Conservation (phyloP, 2,113 vertebrate genomes). For the Atherinomorus stipes region DNA sequence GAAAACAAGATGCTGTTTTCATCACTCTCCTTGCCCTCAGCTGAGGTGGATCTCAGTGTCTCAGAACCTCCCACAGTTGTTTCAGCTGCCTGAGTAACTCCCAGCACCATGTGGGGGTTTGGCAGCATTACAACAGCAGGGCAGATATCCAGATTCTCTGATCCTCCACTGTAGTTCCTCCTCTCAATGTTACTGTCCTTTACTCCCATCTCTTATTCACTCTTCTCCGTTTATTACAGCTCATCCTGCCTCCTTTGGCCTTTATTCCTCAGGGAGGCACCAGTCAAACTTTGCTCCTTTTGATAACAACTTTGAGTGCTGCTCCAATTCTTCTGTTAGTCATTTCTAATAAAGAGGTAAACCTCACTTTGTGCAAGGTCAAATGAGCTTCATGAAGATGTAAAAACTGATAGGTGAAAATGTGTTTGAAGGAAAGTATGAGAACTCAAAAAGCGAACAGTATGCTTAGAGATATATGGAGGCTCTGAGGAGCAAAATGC, state of each 20-base stretch:
- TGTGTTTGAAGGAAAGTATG: too few relatives aligned
- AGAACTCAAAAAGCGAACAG: too few relatives aligned
- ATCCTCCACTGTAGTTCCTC: conserved; percentile 33
- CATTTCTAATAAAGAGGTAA: too few relatives aligned
- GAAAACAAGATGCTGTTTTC: conserved; percentile 38
- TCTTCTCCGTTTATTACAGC: background rate
- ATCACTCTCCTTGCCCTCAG: conserved; percentile 19
- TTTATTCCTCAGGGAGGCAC: background rate
- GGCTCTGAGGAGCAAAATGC: too few relatives aligned
- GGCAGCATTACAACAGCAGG: conserved; percentile 54
- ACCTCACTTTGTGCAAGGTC: too few relatives aligned
- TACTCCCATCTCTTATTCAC: conserved; percentile 21
- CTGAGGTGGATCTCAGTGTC: conserved; percentile 38
- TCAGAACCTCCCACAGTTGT: conserved; percentile 56
- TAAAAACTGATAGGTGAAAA: too few relatives aligned
- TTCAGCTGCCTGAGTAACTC: conserved; percentile 49
- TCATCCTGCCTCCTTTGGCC: background rate
- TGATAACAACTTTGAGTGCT: background rate
- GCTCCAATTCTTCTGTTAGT: too few relatives aligned
- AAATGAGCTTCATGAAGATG: too few relatives aligned
- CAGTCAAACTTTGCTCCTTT: conserved; percentile 1
- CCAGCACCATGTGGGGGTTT: conserved; percentile 51
- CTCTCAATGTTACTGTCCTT: conserved; percentile 25
- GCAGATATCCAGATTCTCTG: conserved; percentile 54
- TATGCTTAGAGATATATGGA: too few relatives aligned